phyloP scores from a whole-genome alignment of 1,140 invertebrate species.

The Drosophila hydei region DNA sequence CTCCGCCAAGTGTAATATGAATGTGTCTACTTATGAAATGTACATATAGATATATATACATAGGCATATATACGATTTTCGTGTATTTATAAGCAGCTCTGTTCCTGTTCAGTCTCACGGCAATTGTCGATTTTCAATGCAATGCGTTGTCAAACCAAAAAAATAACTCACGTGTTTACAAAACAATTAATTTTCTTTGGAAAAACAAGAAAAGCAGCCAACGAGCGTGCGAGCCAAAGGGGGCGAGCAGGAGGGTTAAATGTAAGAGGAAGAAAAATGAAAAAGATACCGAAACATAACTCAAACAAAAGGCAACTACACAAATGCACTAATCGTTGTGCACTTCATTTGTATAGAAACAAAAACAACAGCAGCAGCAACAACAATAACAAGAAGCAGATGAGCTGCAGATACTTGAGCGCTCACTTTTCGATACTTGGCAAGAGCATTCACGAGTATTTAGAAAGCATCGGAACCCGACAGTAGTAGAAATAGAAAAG shows the following conservation, averaged over 20 bases:
- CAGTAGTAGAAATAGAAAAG: constrained; percentile 14
- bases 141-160: constrained; percentile 31
- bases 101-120: constrained; percentile 41
- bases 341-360: constrained; percentile 72
- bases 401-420: constrained; percentile 63
- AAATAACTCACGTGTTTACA: constrained; percentile 69
- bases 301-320: constrained; percentile 61
- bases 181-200: constrained; percentile 79
- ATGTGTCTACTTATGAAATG: constrained; percentile 16
- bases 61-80: constrained; percentile 20
- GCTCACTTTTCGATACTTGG: constrained; percentile 48
- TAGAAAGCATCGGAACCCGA: constrained; percentile 36
- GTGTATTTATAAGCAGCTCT: constrained; percentile 28
- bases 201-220: constrained; percentile 59
- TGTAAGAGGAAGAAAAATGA: constrained; percentile 55
- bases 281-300: constrained; percentile 81
- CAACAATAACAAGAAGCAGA: constrained; percentile 19
- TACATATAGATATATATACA: constrained; percentile 26
- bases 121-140: constrained; percentile 34
- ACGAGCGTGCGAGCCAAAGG: not conserved
- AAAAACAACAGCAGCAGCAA: constrained; percentile 22
- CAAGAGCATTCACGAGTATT: constrained; percentile 25
- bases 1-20: constrained; percentile 34
- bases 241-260: not conserved
- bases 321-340: constrained; percentile 76